Percentiles rank a stretch among this genome's conserved stretches.
These are phyloP conservation scores for Elmis aenea DNA, from an alignment of 2,888 invertebrate genomes.

Conservation along the genomic window DNA sequence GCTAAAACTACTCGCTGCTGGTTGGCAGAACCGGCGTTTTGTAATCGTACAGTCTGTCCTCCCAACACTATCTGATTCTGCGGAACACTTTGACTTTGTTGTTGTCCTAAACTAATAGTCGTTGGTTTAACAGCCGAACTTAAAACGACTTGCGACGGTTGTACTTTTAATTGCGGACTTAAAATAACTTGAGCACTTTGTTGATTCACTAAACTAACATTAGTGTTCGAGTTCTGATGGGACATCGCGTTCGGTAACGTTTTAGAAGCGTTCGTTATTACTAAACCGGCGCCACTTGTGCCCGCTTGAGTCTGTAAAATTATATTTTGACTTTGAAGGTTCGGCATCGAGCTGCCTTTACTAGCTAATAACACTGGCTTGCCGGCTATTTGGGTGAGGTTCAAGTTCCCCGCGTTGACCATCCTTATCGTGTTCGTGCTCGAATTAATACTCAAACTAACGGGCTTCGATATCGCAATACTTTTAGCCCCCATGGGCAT, in stretches of 20 bases:
- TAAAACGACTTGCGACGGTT: conserved; percentile 41
- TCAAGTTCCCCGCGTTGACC: conserved; percentile 49
- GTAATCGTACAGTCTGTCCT: conserved; percentile 41
- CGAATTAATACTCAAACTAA: conserved; percentile 33
- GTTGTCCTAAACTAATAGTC: conserved; percentile 17
- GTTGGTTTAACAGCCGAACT: conserved; percentile 30
- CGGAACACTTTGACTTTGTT: conserved; percentile 21
- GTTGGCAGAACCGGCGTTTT: conserved; percentile 34
- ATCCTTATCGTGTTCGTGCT: conserved; percentile 46
- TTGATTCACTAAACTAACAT: conserved; percentile 37
- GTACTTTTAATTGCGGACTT: conserved; percentile 42
- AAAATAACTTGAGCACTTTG: conserved; percentile 38
- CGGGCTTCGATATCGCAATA: conserved; percentile 30
- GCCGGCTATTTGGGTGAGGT: conserved; percentile 53
- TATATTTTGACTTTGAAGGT: conserved; percentile 45
- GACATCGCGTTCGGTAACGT: conserved; percentile 12
- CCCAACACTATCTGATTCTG: conserved; percentile 43
- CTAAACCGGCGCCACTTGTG: conserved; percentile 20
- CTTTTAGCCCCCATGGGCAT: conserved; percentile 31
- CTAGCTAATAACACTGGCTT: conserved; percentile 54
- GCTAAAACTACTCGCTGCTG: conserved; percentile 50
- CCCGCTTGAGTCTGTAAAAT: conserved; percentile 45
- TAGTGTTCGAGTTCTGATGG: conserved; percentile 23
- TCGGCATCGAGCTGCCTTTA: conserved; percentile 42
- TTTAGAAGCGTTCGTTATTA: conserved; percentile 24